Evolutionary conservation across 2,113 vertebrate species (phyloP), one percentile per base, ranked within the genome.

Genomic region (Pimephales promelas): DNA sequence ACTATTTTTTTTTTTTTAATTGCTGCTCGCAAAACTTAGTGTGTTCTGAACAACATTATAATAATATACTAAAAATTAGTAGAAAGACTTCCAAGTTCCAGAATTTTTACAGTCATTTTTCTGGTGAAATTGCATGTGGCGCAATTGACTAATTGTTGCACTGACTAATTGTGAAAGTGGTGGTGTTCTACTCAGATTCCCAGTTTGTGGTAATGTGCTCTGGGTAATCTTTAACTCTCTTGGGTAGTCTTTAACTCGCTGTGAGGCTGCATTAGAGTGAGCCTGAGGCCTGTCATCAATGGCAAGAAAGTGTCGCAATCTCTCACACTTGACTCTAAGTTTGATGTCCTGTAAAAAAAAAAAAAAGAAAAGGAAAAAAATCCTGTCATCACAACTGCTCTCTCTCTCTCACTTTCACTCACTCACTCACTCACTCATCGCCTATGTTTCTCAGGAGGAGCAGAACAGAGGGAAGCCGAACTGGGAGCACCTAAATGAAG

Each of bases 401-500:
- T 78, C 11, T 8, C 64, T 43, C 24, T 77, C 26, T 36, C 36
- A 4, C 18, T 74, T 16, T 84, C 22, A 11, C 56, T 59, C 57
- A 10, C 56, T 31, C 26, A 16, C 26, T 62, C 26, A 31, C 78
- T 83, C 66, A 28, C 24, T 9, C 10, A 34, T 57, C 5, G 20
- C 24, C 45, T 9, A n/a, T n/a, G 20, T 24, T 10, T 80, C 68
- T 24, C 89, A 95, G 95, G 95, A 95, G 88, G 95, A 95, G 86
- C 95, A 95, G 92, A 95, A 95, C 92, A 88, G 94, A 91, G 95
- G 95, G 28, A 95, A 95, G 86, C 95, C 95, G 11, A 95, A 95
- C 92, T 95, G 95, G 95, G 95, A 95, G 88, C 95, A 95, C 88
- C 92, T 95, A 87, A 95, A 95, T 84, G 95, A 95, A 89, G 95